Percentiles rank a stretch among this genome's conserved stretches.
phyloP scores from a whole-genome alignment of 2,113 vertebrate genomes.

The Pipa parva region DNA sequence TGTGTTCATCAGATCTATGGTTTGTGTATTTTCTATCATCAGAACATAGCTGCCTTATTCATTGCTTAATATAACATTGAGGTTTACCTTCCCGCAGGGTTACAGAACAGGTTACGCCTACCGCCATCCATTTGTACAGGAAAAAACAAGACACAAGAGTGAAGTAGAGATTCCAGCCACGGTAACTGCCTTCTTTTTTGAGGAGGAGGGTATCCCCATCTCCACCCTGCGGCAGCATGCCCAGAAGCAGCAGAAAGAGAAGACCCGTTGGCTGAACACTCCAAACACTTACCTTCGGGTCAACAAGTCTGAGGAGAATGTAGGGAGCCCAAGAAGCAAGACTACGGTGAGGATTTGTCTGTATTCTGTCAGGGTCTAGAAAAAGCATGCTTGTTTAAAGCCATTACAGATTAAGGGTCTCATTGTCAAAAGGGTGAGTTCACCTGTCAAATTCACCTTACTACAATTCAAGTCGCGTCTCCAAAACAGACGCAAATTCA shows the following conservation, averaged over 20 bases:
- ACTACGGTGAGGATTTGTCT: constrained; percentile 68
- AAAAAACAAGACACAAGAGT: constrained; percentile 82
- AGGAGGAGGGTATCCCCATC: constrained; percentile 67
- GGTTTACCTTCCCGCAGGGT: constrained; percentile 63
- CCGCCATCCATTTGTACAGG: constrained; percentile 88
- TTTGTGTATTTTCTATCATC: too few relatives aligned
- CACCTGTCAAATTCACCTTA: too few relatives aligned
- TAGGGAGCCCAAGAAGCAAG: constrained; percentile 72
- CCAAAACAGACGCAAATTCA: too few relatives aligned
- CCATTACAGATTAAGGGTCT: too few relatives aligned
- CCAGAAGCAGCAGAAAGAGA: constrained; percentile 93
- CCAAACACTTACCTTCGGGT: constrained; percentile 92
- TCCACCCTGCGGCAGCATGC: constrained; percentile 73
- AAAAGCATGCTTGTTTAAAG: too few relatives aligned
- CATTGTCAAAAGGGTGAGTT: too few relatives aligned
- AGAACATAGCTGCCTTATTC: too few relatives aligned
- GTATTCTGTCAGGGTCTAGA: neutral
- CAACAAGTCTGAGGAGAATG: constrained; percentile 70
- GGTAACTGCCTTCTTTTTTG: constrained; percentile 80
- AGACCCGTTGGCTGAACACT: constrained; percentile 94
- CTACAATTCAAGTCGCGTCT: too few relatives aligned
- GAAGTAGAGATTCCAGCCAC: constrained; percentile 93
- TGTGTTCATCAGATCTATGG: too few relatives aligned
- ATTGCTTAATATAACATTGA: too few relatives aligned
- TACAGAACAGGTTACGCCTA: constrained; percentile 93